Evolutionary conservation across 2,797 vertebrate species (phyloP), one percentile per base, ranked within the genome.

Genomic region (Vespertilio murinus): DNA sequence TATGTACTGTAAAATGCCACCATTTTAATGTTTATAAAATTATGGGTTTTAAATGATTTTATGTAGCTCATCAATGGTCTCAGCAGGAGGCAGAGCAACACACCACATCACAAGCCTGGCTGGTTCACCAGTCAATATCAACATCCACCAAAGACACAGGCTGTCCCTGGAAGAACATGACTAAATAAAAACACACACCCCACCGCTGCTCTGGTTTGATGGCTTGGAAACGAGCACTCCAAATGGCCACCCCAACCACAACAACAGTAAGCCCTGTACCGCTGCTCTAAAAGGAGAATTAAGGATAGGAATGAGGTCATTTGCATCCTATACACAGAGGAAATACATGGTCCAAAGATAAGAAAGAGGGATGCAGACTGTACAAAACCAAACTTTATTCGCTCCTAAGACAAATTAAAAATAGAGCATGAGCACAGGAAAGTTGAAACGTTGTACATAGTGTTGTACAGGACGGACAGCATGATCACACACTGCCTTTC

Each of bases 71-170:
- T 75, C 28, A 93, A 69, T 45, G 94, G 92, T 83, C 95, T 95
- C 81, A 95, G 90, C 9, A 94, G 74, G 47, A 96, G 42, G 25
- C 22, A 94, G 96, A 97, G 90, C 25, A 94, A 97, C 91, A 81
- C 33, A 52, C n/a, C 90, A 94, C 88, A 65, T 28, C 52, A n/a
- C 93, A 86, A 47, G 59, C 28, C 74, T 71, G 92, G 33, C 45
- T 88, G 95, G 95, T 64, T 94, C 78, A 40, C 9, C 75, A 70
- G 93, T 85, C 92, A 84, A 93, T 88, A 77, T 93, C 86, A 91
- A 82, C 79, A 33, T 20, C 3, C 78, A 47, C 93, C 79, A 17
- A 80, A 89, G 95, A 93, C 0, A 0, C 33, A 91, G 14, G 89
- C 40, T 88, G 70, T 4, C 54, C 47, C 67, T 75, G 42, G 3